Conservation (phyloP, 2,113 vertebrate species). For the Bubo scandiacus region DNA sequence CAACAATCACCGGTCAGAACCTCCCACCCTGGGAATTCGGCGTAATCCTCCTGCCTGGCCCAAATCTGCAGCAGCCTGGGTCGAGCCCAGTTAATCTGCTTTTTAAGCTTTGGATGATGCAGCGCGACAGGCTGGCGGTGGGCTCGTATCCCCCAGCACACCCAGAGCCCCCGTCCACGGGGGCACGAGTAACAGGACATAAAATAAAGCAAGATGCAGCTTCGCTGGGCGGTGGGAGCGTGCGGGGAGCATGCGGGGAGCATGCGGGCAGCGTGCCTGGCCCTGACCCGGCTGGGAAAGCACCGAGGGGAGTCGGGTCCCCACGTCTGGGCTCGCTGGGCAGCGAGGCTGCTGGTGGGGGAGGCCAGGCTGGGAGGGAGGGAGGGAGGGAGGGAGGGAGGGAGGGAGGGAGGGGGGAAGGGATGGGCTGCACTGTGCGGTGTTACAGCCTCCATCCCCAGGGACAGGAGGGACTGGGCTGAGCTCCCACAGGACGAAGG, state of each 20-base stretch:
- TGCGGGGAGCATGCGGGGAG: too few species aligned
- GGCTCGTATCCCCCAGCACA: not conserved
- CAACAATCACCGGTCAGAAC: fast-evolving
- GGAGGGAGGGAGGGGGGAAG: too few species aligned
- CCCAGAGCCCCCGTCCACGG: not conserved
- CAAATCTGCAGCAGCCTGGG: not conserved
- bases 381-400: too few species aligned
- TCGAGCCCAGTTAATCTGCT: not conserved
- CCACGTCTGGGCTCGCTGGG: fast-evolving
- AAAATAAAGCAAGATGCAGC: too few species aligned
- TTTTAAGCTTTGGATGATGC: not conserved
- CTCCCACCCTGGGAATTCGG: not conserved
- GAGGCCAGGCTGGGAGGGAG: not conserved
- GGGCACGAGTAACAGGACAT: fast-evolving
- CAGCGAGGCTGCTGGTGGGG: not conserved
- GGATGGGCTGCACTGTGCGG: too few species aligned
- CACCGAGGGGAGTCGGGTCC: too few species aligned
- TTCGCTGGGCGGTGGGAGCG: not conserved
- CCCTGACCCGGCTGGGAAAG: not conserved
- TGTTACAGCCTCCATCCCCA: too few species aligned
- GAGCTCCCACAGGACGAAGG: too few species aligned
- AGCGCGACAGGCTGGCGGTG: fast-evolving
- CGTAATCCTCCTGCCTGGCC: fast-evolving
- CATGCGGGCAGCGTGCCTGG: not conserved
- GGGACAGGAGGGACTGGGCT: too few species aligned